Evolutionary conservation across 2,888 invertebrate genomes (phyloP), one percentile per base, ranked within the genome.

Genomic region (Mesorhabditis spiculigera): DNA sequence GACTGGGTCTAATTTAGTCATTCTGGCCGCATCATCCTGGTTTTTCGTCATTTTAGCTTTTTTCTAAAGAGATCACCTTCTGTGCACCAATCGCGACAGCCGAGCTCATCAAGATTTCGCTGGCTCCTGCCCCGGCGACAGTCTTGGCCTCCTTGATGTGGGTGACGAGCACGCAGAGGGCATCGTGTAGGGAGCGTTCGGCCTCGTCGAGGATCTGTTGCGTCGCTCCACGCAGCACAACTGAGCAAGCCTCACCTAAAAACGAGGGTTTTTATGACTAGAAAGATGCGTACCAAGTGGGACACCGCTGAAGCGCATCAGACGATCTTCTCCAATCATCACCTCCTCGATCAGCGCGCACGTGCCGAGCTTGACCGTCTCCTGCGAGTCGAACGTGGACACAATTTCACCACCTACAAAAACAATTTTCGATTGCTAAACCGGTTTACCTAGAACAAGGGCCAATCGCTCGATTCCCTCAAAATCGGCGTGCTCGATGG

Each of bases 401-500:
- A 93, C 94, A 82, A 98, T 98, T 89, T 98, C 98, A 72, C 95
- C 97, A 69, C 89, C 88, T 87, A 67, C 16, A 69, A 45, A 71
- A 63, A 50, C 13, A 50, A 71, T 71, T 61, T 44, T 63, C 44
- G 42, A 50, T 50, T 16, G 16, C 16, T 28, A 61, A 61, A 16
- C 28, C 43, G 43, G 42, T 75, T 42, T 73, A 88, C 95, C 97
- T 75, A 96, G 94, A 13, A 98, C 98, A 43, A 97, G 90, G 43
- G 97, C 96, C 71, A 99, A 89, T 74, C 97, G 90, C 87, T 99
- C 97, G 83, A 99, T 95, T 68, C 98, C 98, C 87, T 98, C 97
- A 86, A 99, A 99, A 87, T 99, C 98, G 4, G 98, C 98, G 87
- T 99, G 98, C 86, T 99, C 98, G 81, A 99, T 98, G 1, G 98